Evolutionary conservation across 2,888 invertebrate genomes (phyloP), one percentile per base, ranked within the genome.

Genomic region (Cabera pusaria): DNA sequence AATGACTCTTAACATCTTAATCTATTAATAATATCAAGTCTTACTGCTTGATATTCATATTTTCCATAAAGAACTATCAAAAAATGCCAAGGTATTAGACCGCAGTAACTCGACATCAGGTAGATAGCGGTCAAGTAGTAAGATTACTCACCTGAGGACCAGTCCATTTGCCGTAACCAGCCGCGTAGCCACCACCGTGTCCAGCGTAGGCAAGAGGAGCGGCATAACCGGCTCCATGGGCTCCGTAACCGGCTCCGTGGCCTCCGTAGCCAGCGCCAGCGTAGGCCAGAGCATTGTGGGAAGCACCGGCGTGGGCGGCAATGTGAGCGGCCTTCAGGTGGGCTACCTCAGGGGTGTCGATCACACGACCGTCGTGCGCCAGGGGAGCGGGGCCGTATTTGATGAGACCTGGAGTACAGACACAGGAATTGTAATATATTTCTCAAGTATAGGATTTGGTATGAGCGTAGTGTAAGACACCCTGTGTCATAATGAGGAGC

Each of bases 301-400:
- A 86, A 20, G 73, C 74, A 20, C 77, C 72, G n/a, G n/a, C n/a
- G 71, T 84, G 89, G 14, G 90, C 90, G 33, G 86, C 81, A 54
- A 84, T 66, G 69, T 90, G 91, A 19, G 90, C 90, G 16, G 90
- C 85, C 72, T 90, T 91, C 42, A 91, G 90, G 59, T 90, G 90
- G 8, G 91, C 90, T 0, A 90, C 90, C 76, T 90, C 90, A 44
- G 90, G 87, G 11, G 90, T 90, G 75, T 89, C 90, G 1, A 88
- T 53, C 37, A 88, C 89, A 49, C 86, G 87, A 19, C 88, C 88
- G 61, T 88, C 88, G 45, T 88, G 88, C 11, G 88, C 88, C 14
- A 88, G 77, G 6, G 88, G 88, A 47, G 88, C 88, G 64, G 88
- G 88, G 21, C 88, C 88, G 77, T 88, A 88, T 70, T 88, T 88